A percentile compares a stretch with the other conserved stretches of the same genome.
Conservation (phyloP, 2,888 invertebrate genomes). For the Torymus aiolomorphi region DNA sequence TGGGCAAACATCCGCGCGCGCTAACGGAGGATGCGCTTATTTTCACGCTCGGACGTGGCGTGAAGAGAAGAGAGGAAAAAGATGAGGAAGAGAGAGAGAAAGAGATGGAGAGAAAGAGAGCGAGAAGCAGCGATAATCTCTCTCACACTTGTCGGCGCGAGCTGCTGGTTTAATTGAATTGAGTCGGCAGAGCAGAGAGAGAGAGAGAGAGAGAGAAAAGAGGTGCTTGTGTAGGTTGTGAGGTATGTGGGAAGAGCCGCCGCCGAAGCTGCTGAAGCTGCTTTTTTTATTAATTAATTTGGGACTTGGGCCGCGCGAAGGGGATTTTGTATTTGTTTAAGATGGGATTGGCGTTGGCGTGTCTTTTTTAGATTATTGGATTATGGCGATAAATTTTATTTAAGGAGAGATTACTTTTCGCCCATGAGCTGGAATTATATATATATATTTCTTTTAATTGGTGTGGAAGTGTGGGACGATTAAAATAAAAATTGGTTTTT, state of each 20-base stretch:
- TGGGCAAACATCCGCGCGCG: conserved; percentile 25
- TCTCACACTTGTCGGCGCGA: conserved; percentile 30
- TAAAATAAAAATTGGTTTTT: no score
- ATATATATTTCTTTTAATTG: no score
- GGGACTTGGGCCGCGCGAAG: no score
- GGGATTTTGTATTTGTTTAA: no score
- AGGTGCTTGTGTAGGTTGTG: not conserved
- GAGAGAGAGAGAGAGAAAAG: no score
- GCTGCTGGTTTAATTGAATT: conserved; percentile 37
- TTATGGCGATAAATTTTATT: not conserved
- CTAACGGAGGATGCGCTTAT: conserved; percentile 55
- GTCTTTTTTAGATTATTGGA: no score
- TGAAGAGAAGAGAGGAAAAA: conserved; percentile 36
- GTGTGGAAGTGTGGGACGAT: no score
- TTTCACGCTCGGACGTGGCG: conserved; percentile 54
- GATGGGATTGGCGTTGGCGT: no score
- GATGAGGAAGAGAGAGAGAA: not conserved
- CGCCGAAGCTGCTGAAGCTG: no score
- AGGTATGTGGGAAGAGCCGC: not conserved
- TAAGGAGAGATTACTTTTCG: not conserved
- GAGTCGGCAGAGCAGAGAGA: conserved; percentile 3
- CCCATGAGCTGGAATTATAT: no score
- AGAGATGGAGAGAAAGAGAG: not conserved
- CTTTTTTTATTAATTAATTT: no score
- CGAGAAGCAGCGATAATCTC: conserved; percentile 23